A percentile compares a stretch with the other conserved stretches of the same genome.
phyloP scores from a whole-genome alignment of 2,888 invertebrate species.

The Spisula solida region DNA sequence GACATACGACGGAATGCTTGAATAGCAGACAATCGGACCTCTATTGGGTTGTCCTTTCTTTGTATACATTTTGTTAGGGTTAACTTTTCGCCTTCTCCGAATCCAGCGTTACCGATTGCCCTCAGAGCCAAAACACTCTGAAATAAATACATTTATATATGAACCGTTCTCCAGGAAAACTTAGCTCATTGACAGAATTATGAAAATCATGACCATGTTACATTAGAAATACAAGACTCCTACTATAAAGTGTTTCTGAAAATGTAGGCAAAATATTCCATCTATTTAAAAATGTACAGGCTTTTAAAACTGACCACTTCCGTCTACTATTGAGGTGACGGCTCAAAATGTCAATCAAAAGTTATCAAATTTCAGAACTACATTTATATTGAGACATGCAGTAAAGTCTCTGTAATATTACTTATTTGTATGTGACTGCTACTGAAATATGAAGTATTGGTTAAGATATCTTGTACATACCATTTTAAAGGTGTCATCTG shows the following conservation, averaged over 20 bases:
- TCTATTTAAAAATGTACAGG: too few species aligned
- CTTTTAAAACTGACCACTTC: too few species aligned
- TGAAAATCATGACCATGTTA: too few species aligned
- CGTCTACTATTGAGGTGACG: too few species aligned
- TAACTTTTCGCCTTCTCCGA: slow-evolving; percentile 88
- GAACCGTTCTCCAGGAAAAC: not conserved
- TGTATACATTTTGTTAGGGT: slow-evolving; percentile 81
- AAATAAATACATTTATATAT: not conserved
- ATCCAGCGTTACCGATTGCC: slow-evolving; percentile 95
- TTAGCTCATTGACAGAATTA: not conserved
- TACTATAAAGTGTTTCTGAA: too few species aligned
- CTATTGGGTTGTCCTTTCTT: slow-evolving; percentile 90
- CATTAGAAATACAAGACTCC: not conserved
- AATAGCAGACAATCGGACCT: slow-evolving; percentile 93
- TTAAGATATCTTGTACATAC: slow-evolving; percentile 47
- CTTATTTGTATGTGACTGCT: too few species aligned
- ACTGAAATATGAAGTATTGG: not conserved
- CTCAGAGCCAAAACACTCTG: slow-evolving; percentile 92
- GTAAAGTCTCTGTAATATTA: too few species aligned
- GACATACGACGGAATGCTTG: slow-evolving; percentile 92
- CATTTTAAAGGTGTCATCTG: slow-evolving; percentile 68
- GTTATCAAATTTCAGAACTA: too few species aligned
- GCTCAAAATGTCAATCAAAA: too few species aligned
- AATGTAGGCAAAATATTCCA: too few species aligned
- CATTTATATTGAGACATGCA: too few species aligned